These are phyloP conservation scores for Vesta saturnalis DNA, from an alignment of 2,888 invertebrate genomes.

Conservation along the genomic window DNA sequence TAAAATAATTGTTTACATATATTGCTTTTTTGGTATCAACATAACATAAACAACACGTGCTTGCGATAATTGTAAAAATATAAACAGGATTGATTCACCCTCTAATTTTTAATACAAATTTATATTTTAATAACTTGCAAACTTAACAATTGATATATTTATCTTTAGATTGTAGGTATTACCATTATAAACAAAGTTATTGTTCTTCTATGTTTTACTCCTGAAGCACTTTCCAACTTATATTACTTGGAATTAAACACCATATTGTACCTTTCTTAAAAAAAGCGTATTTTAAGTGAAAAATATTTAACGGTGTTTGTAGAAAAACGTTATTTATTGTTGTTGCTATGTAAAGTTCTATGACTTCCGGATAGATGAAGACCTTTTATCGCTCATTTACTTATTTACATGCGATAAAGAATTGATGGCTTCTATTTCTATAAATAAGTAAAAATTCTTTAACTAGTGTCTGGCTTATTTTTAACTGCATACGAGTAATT, in stretches of 20 bases:
- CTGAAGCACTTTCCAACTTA: too few relatives aligned
- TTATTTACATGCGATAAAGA: slow-evolving; percentile 32
- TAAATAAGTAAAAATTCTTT: slow-evolving; percentile 22
- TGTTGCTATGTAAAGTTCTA: slow-evolving; percentile 38
- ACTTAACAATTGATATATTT: too few relatives aligned
- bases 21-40: slow-evolving; percentile 9
- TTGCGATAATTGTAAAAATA: neutral
- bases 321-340: neutral
- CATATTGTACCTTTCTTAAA: too few relatives aligned
- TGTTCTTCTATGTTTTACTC: too few relatives aligned
- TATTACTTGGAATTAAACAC: too few relatives aligned
- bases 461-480: neutral
- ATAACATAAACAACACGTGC: slow-evolving; percentile 6
- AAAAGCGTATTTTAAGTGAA: too few relatives aligned
- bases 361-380: slow-evolving; percentile 35
- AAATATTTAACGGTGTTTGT: too few relatives aligned
- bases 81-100: neutral
- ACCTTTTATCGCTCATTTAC: slow-evolving; percentile 26
- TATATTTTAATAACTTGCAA: too few relatives aligned
- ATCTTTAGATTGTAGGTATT: too few relatives aligned
- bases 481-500: neutral
- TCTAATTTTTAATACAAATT: too few relatives aligned
- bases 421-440: slow-evolving; percentile 26
- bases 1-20: neutral
- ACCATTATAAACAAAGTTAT: too few relatives aligned